phyloP scores from a whole-genome alignment of 1,140 invertebrate species.

The Paracyclopina nana region DNA sequence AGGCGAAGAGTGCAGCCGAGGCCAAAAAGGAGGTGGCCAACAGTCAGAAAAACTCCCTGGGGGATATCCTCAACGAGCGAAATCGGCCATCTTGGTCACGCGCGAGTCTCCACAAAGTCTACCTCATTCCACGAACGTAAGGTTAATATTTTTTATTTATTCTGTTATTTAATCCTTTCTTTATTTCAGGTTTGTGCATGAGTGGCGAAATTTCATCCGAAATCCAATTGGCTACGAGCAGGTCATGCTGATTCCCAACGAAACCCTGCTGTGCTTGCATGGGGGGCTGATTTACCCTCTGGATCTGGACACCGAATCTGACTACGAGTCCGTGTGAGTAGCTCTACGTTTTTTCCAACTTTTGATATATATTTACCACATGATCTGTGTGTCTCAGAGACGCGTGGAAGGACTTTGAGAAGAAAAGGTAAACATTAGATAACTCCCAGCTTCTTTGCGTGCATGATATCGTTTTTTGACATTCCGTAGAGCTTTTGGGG shows the following conservation, averaged over 20 bases:
- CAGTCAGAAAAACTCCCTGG: background rate
- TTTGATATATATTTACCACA: background rate
- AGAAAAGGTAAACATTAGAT: slow-evolving; percentile 5
- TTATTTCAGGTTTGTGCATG: background rate
- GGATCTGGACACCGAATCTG: slow-evolving; percentile 3
- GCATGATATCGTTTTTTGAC: too few species aligned
- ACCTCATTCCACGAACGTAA: background rate
- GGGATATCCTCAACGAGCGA: background rate
- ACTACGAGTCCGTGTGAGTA: slow-evolving; percentile 1
- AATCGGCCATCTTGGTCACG: background rate
- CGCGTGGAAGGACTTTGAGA: background rate
- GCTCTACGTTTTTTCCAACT: background rate
- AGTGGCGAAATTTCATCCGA: slow-evolving; percentile 1
- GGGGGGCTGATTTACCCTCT: background rate
- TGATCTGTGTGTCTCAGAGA: slow-evolving; percentile 1
- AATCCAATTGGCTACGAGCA: background rate
- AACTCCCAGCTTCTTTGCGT: too few species aligned
- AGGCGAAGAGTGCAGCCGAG: background rate
- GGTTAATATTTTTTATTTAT: too few species aligned
- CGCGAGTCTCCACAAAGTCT: background rate
- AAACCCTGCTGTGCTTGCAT: background rate
- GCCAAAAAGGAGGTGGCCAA: background rate
- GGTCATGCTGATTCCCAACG: background rate
- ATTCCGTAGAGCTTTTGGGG: too few species aligned
- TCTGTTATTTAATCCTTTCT: too few species aligned